Conservation (phyloP, 2,888 invertebrate genomes). For the Oasisia sp. region DNA sequence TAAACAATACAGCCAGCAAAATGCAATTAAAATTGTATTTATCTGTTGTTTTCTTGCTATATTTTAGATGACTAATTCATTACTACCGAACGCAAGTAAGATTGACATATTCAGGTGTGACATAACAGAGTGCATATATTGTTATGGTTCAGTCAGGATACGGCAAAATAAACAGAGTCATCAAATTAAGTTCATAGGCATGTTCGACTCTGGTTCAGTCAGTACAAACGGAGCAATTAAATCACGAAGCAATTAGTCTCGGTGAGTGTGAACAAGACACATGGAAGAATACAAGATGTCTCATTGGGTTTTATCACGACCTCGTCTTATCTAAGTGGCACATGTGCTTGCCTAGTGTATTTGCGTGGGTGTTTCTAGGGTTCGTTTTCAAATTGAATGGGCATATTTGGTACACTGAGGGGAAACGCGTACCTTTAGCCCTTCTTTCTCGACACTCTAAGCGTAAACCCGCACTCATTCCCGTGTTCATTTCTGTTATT, state of each 20-base stretch:
- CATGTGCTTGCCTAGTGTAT: neutral
- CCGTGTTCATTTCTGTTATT: no score
- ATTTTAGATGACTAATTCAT: neutral
- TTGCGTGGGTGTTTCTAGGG: neutral
- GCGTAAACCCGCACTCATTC: no score
- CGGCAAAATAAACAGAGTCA: neutral
- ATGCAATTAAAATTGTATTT: no score
- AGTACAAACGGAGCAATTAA: neutral
- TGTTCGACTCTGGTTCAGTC: neutral
- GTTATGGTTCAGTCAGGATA: neutral
- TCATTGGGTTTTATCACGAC: neutral
- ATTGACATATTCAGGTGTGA: neutral
- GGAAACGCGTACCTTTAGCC: neutral
- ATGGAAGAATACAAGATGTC: neutral
- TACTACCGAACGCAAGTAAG: neutral
- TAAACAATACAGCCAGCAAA: no score
- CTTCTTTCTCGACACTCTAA: neutral
- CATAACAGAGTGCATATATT: neutral
- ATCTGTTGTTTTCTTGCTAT: neutral
- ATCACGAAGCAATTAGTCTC: neutral
- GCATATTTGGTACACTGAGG: neutral
- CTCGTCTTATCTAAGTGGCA: neutral
- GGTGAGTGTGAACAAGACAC: neutral
- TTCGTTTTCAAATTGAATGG: neutral
- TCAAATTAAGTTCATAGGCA: neutral